Base-by-base conservation (phyloP, 2,888 invertebrate genomes). In the Balanococcus diminutus region DNA sequence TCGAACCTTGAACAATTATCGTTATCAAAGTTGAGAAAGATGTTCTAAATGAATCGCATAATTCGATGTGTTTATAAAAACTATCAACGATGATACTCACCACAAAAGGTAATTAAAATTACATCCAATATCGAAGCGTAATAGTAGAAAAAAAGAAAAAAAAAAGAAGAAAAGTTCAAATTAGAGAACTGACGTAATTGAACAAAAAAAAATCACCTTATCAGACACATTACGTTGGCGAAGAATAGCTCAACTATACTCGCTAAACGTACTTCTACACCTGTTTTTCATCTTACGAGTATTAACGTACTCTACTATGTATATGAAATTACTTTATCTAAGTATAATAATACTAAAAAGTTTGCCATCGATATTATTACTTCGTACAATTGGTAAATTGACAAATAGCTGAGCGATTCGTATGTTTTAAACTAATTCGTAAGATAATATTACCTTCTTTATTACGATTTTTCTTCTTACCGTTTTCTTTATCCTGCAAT, bases 401-500 rank as follows among this genome's bases (percentile, higher is more conserved):
- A 67, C 67, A 67, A 67, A 67, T 67, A 67, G 67, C 28, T 67
- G 67, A 28, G 14, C n/a, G n/a, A 67, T 67, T 25, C 67, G 67
- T 28, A 67, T 67, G n/a, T 11, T 56, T 56, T 56, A 56, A 28
- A 67, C 8, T 28, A 67, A 67, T 28, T 67, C 67, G 16, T 28
- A 61, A 81, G 51, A 36, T 51, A 9, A 85, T 91, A 92, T 92
- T 92, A 96, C 96, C 96, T 95, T 96, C 96, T 92, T 96, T 96
- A 90, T 95, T 95, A 90, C 95, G 93, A 89, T 94, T 94, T 90
- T 96, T 96, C 92, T 96, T 96, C 91, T 96, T 96, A 87, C 92
- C 93, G 86, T 89, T 89, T 89, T 95, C 95, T 90, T 95, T 95
- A 89, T 95, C 95, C 95, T 96, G 93, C 88, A 93, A 90, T 91